Conservation (phyloP, 1,140 invertebrate species). For the Apis cerana region DNA sequence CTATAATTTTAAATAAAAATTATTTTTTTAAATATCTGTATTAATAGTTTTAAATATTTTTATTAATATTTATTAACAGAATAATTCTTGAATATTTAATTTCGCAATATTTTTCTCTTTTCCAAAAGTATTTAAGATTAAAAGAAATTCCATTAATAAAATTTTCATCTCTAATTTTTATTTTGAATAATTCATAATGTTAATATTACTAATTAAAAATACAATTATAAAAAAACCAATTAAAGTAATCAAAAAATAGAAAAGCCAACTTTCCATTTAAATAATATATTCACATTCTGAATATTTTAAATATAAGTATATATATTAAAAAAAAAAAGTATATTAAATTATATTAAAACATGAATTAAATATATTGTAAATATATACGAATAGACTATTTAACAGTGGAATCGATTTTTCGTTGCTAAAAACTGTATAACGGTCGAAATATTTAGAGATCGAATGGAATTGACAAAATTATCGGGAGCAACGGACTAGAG, state of each 20-base stretch:
- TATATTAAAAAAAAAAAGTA: too few relatives aligned
- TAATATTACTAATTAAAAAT: neutral
- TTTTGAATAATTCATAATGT: neutral
- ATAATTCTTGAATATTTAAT: neutral
- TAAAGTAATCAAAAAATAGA: neutral
- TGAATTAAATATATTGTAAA: neutral
- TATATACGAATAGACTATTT: neutral
- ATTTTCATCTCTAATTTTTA: neutral
- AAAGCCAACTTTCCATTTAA: neutral
- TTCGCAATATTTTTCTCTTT: neutral
- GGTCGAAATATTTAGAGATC: neutral
- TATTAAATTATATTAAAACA: neutral
- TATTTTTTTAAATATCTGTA: too few relatives aligned
- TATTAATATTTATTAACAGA: neutral
- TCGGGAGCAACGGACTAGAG: slow-evolving; percentile 42
- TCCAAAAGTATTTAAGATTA: neutral
- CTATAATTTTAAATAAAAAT: too few relatives aligned
- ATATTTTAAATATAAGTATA: neutral
- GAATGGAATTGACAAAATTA: slow-evolving; percentile 62
- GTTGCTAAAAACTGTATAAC: neutral
- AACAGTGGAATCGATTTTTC: slow-evolving; percentile 16
- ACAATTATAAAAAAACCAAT: neutral
- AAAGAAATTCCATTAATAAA: neutral
- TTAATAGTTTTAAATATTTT: too few relatives aligned
- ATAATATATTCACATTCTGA: neutral